phyloP scores from a whole-genome alignment of 2,113 vertebrate species.

The Neotoma lepida region DNA sequence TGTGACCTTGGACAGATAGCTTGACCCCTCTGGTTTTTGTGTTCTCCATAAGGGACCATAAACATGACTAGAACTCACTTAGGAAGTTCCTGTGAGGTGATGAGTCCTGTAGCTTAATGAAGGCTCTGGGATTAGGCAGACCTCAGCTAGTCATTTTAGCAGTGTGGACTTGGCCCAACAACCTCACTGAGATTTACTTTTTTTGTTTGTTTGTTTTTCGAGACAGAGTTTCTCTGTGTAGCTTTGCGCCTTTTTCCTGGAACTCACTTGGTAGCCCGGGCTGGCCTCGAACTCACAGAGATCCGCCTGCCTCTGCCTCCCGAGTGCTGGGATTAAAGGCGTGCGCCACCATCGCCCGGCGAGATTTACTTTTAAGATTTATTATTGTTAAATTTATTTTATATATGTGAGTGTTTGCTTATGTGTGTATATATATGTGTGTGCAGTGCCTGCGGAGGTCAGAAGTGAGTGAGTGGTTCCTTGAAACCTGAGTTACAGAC shows the following conservation, averaged over 20 bases:
- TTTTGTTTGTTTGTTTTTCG: no score
- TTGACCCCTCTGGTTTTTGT: background rate
- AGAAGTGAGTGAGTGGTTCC: no score
- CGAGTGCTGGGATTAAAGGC: no score
- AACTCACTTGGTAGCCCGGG: no score
- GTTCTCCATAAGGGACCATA: background rate
- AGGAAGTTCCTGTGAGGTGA: background rate
- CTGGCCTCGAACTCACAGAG: no score
- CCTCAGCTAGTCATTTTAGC: background rate
- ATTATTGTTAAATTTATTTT: background rate
- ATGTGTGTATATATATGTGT: background rate
- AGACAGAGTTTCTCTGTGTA: no score
- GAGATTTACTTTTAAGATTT: no score
- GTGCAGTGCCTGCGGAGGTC: background rate
- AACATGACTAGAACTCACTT: conserved; percentile 17
- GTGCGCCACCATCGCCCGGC: no score
- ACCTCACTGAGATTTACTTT: background rate
- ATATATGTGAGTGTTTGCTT: background rate
- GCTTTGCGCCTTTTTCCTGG: no score
- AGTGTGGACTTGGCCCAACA: background rate
- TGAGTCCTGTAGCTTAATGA: background rate
- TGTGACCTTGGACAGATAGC: background rate
- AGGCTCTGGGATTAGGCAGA: background rate
- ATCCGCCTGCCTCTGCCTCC: no score
- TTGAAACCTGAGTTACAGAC: background rate